Conservation (phyloP, 2,113 vertebrate genomes). For the Penelope pileata region DNA sequence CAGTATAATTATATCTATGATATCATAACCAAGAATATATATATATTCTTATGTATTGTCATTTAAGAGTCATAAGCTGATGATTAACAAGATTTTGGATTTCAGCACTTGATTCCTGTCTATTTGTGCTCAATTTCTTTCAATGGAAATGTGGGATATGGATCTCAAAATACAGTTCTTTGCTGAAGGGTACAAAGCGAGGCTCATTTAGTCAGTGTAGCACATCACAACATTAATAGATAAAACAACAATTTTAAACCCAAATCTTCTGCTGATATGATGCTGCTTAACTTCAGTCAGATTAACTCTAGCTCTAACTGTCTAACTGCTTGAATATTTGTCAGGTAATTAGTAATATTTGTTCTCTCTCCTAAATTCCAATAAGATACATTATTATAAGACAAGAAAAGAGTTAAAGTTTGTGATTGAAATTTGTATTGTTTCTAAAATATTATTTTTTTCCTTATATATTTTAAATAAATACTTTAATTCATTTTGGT, state of each 20-base stretch:
- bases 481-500: not conserved
- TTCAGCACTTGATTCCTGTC: not conserved
- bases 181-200: not conserved
- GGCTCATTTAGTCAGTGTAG: not conserved
- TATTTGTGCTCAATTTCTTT: not conserved
- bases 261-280: not conserved
- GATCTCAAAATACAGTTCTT: not conserved
- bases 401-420: not conserved
- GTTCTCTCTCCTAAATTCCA: not conserved
- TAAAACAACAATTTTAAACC: not conserved
- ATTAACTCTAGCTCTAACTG: not conserved
- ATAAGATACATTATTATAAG: not conserved
- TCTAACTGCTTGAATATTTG: not conserved
- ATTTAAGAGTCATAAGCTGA: not conserved
- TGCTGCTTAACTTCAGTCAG: not conserved
- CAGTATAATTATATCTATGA: not conserved
- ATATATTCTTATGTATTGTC: not conserved
- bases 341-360: not conserved
- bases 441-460: not conserved
- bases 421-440: not conserved
- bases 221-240: rapidly evolving
- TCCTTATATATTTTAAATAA: not conserved
- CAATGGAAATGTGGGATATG: not conserved
- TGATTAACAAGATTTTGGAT: not conserved
- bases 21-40: not conserved